Conservation (phyloP, 1,140 invertebrate species). For the Tetramorium alpestre region DNA sequence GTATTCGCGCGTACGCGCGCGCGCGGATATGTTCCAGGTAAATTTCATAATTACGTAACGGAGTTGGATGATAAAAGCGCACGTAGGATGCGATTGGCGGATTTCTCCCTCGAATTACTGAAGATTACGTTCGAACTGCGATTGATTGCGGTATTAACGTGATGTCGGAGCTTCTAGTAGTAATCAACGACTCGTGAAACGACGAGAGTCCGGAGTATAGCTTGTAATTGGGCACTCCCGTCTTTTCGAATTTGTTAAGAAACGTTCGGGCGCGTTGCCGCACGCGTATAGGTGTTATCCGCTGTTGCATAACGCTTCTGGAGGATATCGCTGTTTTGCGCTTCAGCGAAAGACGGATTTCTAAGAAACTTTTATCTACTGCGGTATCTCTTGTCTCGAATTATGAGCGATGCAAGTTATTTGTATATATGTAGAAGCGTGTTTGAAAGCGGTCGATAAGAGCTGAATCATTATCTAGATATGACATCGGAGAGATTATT, state of each 20-base stretch:
- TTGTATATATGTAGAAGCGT: not conserved
- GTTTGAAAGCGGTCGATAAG: not conserved
- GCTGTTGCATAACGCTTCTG: not conserved
- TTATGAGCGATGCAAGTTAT: constrained; percentile 8
- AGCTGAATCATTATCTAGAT: not conserved
- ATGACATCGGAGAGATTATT: not conserved
- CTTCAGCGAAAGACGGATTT: not conserved
- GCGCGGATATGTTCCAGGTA: constrained; percentile 12
- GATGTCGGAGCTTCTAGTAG: not conserved
- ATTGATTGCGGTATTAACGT: constrained; percentile 24
- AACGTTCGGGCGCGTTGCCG: not conserved
- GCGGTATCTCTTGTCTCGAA: not conserved
- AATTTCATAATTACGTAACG: constrained; percentile 54
- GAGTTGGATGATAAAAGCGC: constrained; percentile 28
- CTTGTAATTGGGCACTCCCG: constrained; percentile 11
- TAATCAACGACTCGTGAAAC: constrained; percentile 46
- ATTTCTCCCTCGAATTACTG: constrained; percentile 35
- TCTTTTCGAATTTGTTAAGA: not conserved
- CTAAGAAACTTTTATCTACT: constrained; percentile 18
- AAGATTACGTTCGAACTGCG: constrained; percentile 16
- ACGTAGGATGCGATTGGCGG: constrained; percentile 33
- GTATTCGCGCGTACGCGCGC: not conserved
- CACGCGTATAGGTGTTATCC: not conserved
- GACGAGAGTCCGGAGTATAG: not conserved
- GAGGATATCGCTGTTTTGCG: not conserved